These are phyloP conservation scores for Porites rus DNA, from an alignment of 92 coral and sea anemone genomes.

Conservation along the genomic window DNA sequence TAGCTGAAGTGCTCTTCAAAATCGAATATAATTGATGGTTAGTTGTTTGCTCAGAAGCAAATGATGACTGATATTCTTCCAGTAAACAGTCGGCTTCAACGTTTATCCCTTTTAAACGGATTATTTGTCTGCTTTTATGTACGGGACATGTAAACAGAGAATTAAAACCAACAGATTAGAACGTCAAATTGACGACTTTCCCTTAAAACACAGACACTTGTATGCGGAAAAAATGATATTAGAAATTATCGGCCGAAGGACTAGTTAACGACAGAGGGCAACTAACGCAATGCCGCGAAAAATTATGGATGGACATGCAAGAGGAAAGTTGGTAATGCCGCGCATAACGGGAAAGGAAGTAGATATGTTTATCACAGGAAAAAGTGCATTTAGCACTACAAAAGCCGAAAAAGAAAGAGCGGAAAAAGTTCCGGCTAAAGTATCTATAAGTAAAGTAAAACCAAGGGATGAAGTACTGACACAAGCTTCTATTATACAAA, in stretches of 20 bases:
- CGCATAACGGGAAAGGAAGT: slow-evolving; percentile 8
- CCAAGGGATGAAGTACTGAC: slow-evolving; percentile 3
- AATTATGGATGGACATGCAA: background rate
- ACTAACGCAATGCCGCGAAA: slow-evolving; percentile 16
- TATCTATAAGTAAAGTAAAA: background rate
- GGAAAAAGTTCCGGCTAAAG: background rate
- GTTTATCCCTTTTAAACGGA: slow-evolving; percentile 23
- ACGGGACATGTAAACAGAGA: slow-evolving; percentile 10
- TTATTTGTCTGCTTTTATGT: background rate
- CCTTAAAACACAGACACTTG: no score
- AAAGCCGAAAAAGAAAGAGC: background rate
- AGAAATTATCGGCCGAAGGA: background rate
- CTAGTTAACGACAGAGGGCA: background rate
- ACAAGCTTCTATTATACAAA: slow-evolving; percentile 4
- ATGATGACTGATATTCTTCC: background rate
- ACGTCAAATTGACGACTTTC: background rate
- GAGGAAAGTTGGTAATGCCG: slow-evolving; percentile 30
- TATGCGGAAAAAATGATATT: no score
- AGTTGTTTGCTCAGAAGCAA: slow-evolving; percentile 10
- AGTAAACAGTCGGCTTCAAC: background rate
- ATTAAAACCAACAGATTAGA: background rate
- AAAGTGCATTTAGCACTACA: background rate
- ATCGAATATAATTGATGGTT: background rate
- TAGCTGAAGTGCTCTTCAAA: background rate
- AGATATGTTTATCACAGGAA: slow-evolving; percentile 15